These are phyloP conservation scores for Noctilio leporinus DNA, from an alignment of 2,113 vertebrate species.

Conservation along the genomic window DNA sequence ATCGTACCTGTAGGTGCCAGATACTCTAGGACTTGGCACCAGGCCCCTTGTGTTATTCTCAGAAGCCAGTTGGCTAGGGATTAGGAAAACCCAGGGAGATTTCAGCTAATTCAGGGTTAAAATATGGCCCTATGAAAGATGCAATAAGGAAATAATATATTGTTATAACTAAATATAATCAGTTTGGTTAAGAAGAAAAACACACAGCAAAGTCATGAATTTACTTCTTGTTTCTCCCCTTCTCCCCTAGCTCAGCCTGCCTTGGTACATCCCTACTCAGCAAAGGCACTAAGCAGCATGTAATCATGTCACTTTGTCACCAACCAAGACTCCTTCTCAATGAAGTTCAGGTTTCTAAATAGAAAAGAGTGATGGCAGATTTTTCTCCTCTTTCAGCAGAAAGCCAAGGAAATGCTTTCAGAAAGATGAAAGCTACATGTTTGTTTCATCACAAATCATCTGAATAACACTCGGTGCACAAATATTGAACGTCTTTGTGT, in stretches of 20 bases:
- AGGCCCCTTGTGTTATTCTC: neutral
- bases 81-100: slow-evolving; percentile 21
- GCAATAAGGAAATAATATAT: neutral
- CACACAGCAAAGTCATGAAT: neutral
- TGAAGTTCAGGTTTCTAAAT: slow-evolving; percentile 61
- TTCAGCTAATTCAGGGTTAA: slow-evolving; percentile 41
- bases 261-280: neutral
- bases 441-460: slow-evolving; percentile 56
- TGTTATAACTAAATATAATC: neutral
- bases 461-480: slow-evolving; percentile 48
- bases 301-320: slow-evolving; percentile 56
- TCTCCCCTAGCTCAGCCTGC: neutral
- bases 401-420: slow-evolving; percentile 62
- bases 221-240: neutral
- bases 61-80: slow-evolving; percentile 52
- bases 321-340: slow-evolving; percentile 45
- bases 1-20: slow-evolving; percentile 60
- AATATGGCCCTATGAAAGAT: slow-evolving; percentile 27
- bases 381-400: slow-evolving; percentile 56
- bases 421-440: slow-evolving; percentile 54
- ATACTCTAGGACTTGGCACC: slow-evolving; percentile 57
- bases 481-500: slow-evolving; percentile 53
- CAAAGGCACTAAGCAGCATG: neutral
- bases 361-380: slow-evolving; percentile 45
- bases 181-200: slow-evolving; percentile 22